Evolutionary conservation across 2,113 vertebrate species (phyloP).

Genomic region (Ancistrus triradiatus): DNA sequence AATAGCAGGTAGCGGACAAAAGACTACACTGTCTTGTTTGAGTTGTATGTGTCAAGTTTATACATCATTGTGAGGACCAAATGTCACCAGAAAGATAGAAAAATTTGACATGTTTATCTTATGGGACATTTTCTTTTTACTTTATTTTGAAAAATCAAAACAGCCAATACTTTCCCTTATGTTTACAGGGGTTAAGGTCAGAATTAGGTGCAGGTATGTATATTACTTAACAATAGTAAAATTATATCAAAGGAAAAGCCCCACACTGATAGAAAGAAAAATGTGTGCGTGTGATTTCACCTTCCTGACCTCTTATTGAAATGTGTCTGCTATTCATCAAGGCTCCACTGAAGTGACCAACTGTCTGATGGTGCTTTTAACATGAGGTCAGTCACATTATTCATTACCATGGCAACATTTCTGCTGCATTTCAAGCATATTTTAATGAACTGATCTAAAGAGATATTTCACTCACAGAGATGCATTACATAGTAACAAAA

Average conservation of each 20-base stretch:
- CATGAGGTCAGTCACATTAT: constrained; percentile 25
- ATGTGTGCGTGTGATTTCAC: constrained; percentile 14
- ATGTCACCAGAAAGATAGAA: too few species aligned
- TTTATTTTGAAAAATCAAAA: too few species aligned
- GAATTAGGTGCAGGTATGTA: too few species aligned
- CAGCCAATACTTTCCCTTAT: too few species aligned
- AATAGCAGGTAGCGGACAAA: neutral
- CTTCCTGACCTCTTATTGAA: neutral
- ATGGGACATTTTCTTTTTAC: too few species aligned
- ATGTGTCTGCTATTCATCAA: neutral
- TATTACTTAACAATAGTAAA: too few species aligned
- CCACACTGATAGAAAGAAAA: neutral
- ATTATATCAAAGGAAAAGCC: too few species aligned
- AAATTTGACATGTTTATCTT: too few species aligned
- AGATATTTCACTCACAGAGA: constrained; percentile 15
- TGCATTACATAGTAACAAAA: constrained; percentile 8
- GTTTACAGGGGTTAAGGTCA: too few species aligned
- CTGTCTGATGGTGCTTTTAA: constrained; percentile 26
- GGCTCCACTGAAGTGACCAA: constrained; percentile 23
- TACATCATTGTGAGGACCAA: too few species aligned
- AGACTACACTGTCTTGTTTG: neutral
- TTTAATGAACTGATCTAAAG: constrained; percentile 27
- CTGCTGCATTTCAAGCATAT: constrained; percentile 17
- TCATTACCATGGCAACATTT: constrained; percentile 38
- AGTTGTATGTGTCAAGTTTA: constrained; percentile 14